Evolutionary conservation across 2,888 invertebrate genomes (phyloP), one percentile per base, ranked within the genome.

Genomic region (Pandemis heparana): DNA sequence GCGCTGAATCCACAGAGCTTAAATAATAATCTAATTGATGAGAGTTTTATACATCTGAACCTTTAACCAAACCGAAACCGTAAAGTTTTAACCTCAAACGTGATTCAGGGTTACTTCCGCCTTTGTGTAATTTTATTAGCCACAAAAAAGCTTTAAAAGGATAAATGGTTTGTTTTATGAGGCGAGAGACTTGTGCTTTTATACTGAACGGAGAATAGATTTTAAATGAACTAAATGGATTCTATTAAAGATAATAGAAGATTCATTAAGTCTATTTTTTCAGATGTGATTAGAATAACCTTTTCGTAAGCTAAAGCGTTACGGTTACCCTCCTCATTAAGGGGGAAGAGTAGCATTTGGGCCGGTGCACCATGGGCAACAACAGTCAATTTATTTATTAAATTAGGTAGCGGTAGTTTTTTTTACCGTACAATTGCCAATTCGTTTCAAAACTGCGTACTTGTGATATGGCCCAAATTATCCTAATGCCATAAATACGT

Each of bases 41-140:
- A 5, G 23, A 16, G 10, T 46, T 18, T 53, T 53, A 56, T 5
- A 56, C 56, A 4, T 23, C n/a, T 56, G 56, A 56, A 23, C 23
- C 56, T 56, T 56, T 56, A 56, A 56, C 23, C 56, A 23, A 23
- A 56, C 56, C 23, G 23, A 12, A 23, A 23, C 12, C 18, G 14
- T 23, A 56, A 56, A 56, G 23, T 56, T 23, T 56, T 23, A 43
- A 62, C 41, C 18, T 18, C 12, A 62, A 43, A 62, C 43, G 62
- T 43, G 7, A 62, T 62, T 18, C 12, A 16, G 16, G 18, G 43
- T 2, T 62, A 43, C 65, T 65, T 32, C 38, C 46, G 16, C 32
- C 38, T 51, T 62, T 62, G 18, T 62, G 62, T 62, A 67, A 62
- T 56, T 67, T 67, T 67, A 53, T 56, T 67, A 53, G 41, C 39